Conservation (phyloP, 2,113 vertebrate species). For the Chamaetylas fuelleborni region DNA sequence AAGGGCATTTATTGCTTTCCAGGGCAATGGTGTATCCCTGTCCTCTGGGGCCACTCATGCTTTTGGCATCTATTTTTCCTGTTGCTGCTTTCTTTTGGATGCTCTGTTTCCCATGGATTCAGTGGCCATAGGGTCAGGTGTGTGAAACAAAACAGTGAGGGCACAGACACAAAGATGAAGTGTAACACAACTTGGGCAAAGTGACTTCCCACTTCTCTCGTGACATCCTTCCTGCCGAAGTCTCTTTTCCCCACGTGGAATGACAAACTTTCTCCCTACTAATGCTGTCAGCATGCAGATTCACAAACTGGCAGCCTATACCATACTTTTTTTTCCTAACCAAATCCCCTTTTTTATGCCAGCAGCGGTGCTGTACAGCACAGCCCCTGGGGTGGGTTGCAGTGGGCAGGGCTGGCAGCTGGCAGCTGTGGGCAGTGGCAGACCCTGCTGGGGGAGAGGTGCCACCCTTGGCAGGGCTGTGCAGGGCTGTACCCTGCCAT, state of each 20-base stretch:
- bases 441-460: not conserved
- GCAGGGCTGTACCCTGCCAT: not conserved
- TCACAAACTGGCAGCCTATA: not conserved
- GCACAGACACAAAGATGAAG: not conserved
- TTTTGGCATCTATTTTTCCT: not conserved
- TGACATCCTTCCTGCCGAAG: not conserved
- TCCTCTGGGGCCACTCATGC: not conserved
- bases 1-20: not conserved
- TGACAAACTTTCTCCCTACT: not conserved
- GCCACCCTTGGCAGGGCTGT: not conserved
- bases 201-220: not conserved
- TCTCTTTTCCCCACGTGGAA: not conserved
- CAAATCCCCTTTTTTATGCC: not conserved
- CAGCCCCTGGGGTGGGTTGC: accelerated
- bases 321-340: not conserved
- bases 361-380: accelerated
- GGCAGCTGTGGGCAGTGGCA: not conserved
- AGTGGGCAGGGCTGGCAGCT: not conserved
- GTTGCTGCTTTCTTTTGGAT: not conserved
- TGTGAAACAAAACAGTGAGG: not conserved
- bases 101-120: not conserved
- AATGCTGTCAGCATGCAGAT: not conserved
- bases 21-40: accelerated
- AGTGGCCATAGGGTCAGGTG: not conserved
- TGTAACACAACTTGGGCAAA: not conserved